Conservation (phyloP, 1,140 invertebrate species). For the Proctacanthus coquilletti region DNA sequence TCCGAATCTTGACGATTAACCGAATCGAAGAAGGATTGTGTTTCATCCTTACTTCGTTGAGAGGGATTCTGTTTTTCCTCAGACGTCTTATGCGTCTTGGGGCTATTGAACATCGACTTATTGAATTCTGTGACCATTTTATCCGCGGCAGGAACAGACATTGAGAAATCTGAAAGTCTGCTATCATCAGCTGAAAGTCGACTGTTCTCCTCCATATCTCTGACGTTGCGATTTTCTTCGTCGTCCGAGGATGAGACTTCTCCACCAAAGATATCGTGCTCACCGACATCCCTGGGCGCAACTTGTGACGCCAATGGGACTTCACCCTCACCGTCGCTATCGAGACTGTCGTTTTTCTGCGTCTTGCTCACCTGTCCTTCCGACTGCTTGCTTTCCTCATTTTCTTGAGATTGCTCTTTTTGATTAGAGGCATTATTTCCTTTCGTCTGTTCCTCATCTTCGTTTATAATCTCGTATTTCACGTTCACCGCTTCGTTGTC, state of each 20-base stretch:
- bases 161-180: constrained; percentile 49
- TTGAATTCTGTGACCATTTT: constrained; percentile 18
- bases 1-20: constrained; percentile 22
- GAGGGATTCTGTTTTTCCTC: no score
- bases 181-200: constrained; percentile 58
- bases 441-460: constrained; percentile 56
- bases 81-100: no score
- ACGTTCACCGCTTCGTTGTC: constrained; percentile 85
- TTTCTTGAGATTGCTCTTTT: constrained; percentile 13
- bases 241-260: constrained; percentile 67
- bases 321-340: constrained; percentile 21
- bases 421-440: constrained; percentile 38
- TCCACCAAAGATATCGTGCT: constrained; percentile 80
- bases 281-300: constrained; percentile 33
- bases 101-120: constrained; percentile 21
- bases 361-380: constrained; percentile 14
- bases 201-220: constrained; percentile 66
- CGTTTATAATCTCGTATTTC: constrained; percentile 84
- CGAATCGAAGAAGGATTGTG: no score
- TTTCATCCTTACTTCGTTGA: no score
- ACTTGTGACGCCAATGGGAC: constrained; percentile 22
- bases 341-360: constrained; percentile 27
- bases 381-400: constrained; percentile 19
- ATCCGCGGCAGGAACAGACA: constrained; percentile 5
- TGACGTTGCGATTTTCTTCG: constrained; percentile 45